These are phyloP conservation scores for Mastigias papua DNA, from an alignment of 30 jellyfish, hydroid and myxozoan species.

Conservation along the genomic window DNA sequence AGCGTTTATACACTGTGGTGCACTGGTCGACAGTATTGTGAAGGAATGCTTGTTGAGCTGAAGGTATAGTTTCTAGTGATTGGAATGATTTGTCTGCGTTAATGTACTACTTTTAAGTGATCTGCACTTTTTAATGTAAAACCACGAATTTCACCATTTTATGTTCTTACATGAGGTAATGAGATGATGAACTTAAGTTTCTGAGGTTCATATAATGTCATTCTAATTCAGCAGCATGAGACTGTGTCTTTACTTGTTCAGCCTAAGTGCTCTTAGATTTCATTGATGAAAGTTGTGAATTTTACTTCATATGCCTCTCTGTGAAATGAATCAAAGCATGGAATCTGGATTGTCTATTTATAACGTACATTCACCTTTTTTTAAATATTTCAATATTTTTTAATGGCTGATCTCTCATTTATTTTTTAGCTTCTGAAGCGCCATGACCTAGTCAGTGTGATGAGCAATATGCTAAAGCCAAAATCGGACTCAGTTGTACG, in stretches of 20 bases:
- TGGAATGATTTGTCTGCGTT: background rate
- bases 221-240: too few species aligned
- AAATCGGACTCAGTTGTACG: slow-evolving; percentile 88
- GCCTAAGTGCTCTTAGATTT: too few species aligned
- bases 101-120: too few species aligned
- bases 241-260: too few species aligned
- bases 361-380: background rate
- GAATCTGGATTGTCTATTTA: background rate
- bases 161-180: too few species aligned
- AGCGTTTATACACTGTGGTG: slow-evolving; percentile 99
- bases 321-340: too few species aligned
- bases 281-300: too few species aligned
- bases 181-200: too few species aligned
- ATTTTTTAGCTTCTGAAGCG: slow-evolving; percentile 82
- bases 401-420: background rate
- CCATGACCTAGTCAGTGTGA: slow-evolving; percentile 97
- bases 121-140: too few species aligned
- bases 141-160: too few species aligned
- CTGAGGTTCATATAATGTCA: too few species aligned
- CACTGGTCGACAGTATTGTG: slow-evolving; percentile 98
- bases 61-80: slow-evolving; percentile 43
- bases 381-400: background rate
- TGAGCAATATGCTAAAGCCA: slow-evolving; percentile 95
- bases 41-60: slow-evolving; percentile 92
- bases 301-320: too few species aligned